Percentiles rank a stretch among this genome's conserved stretches.
Evolutionary conservation across 2,113 vertebrate species (phyloP).

Genomic region (Spilogale gracilis): DNA sequence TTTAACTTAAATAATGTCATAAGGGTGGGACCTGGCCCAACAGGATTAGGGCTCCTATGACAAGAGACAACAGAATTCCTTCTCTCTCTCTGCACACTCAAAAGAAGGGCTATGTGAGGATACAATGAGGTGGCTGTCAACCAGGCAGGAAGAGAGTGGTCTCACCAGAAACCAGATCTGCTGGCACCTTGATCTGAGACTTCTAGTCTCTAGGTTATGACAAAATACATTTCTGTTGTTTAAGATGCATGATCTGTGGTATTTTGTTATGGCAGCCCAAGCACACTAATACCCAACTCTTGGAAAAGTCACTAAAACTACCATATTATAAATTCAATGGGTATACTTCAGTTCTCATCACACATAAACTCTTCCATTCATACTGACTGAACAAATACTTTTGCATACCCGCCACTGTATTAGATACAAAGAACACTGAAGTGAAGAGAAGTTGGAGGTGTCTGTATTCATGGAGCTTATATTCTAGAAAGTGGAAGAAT

Average conservation of each 20-base stretch:
- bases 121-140: background rate
- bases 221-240: background rate
- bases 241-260: rapidly evolving
- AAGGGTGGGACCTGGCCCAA: background rate
- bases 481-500: background rate
- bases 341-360: background rate
- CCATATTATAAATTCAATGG: background rate
- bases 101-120: background rate
- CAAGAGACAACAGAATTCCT: background rate
- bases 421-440: background rate
- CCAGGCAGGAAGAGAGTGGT: background rate
- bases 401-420: background rate
- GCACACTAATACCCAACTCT: background rate
- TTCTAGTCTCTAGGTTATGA: background rate
- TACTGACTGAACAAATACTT: background rate
- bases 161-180: background rate
- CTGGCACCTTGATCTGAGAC: background rate
- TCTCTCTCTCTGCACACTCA: background rate
- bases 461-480: background rate
- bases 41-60: background rate
- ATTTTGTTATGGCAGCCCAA: background rate
- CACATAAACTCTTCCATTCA: background rate
- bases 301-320: background rate
- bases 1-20: background rate
- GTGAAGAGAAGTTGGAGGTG: background rate